These are phyloP conservation scores for Octodonta nipae DNA, from an alignment of 2,888 invertebrate genomes.

Conservation along the genomic window DNA sequence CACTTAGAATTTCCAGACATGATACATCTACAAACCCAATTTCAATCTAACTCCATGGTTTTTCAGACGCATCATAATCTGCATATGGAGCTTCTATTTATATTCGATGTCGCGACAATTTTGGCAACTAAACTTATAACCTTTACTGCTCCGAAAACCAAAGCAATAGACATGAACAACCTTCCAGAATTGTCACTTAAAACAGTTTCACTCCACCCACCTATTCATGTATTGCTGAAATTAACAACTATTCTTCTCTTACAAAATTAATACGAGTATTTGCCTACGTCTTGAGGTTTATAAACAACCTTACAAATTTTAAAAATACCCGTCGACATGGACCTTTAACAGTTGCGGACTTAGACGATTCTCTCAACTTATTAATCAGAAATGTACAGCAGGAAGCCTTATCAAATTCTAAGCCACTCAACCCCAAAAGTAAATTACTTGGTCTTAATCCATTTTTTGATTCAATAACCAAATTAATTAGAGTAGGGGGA, in stretches of 20 bases:
- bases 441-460: slow-evolving; percentile 11
- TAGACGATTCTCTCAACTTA: background rate
- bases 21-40: background rate
- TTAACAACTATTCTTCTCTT: background rate
- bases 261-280: background rate
- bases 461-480: slow-evolving; percentile 10
- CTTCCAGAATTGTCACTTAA: background rate
- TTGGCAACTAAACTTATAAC: background rate
- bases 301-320: no score
- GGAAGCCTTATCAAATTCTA: background rate
- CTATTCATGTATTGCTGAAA: background rate
- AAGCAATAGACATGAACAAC: background rate
- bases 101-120: background rate
- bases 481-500: slow-evolving; percentile 13
- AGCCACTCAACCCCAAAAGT: slow-evolving; percentile 3
- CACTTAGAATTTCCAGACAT: background rate
- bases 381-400: background rate
- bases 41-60: background rate
- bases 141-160: slow-evolving; percentile 1
- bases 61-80: background rate
- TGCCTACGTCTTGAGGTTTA: background rate
- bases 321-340: no score
- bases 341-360: background rate
- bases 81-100: background rate
- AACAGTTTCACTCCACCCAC: background rate